Conservation (phyloP, 2,113 vertebrate species). For the Excalfactoria chinensis region DNA sequence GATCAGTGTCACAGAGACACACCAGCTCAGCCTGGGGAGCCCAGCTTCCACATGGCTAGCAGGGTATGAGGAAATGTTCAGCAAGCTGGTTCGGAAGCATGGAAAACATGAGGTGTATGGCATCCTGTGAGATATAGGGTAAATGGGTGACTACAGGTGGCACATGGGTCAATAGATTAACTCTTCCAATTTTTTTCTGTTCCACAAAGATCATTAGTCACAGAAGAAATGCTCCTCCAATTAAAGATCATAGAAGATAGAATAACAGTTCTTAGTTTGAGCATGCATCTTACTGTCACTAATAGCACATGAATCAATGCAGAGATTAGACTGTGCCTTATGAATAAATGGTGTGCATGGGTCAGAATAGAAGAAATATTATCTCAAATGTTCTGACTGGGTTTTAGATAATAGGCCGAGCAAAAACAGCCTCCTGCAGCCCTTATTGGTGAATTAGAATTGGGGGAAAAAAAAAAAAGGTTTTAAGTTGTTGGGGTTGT, state of each 20-base stretch:
- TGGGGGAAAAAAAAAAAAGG: not conserved
- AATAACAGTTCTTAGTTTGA: not conserved
- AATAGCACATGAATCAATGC: not conserved
- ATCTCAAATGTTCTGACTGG: constrained; percentile 45
- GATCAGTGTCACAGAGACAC: not conserved
- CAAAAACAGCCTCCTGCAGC: not conserved
- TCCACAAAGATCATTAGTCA: not conserved
- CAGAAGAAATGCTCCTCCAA: not conserved
- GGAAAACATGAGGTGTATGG: not conserved
- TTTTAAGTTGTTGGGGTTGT: not conserved
- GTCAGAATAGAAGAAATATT: not conserved
- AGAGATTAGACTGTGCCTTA: not conserved
- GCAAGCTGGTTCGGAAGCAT: not conserved
- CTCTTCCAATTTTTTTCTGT: not conserved
- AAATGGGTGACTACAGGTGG: rapidly evolving
- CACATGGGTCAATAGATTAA: not conserved
- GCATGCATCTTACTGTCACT: not conserved
- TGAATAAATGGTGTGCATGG: not conserved
- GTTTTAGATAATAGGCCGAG: constrained; percentile 48
- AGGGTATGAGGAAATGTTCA: rapidly evolving
- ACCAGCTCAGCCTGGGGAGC: not conserved
- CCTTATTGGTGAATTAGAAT: constrained; percentile 68
- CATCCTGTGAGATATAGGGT: not conserved
- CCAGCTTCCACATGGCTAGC: not conserved
- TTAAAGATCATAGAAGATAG: not conserved